phyloP scores from a whole-genome alignment of 1,140 invertebrate genomes.

The Orchestia grillus region DNA sequence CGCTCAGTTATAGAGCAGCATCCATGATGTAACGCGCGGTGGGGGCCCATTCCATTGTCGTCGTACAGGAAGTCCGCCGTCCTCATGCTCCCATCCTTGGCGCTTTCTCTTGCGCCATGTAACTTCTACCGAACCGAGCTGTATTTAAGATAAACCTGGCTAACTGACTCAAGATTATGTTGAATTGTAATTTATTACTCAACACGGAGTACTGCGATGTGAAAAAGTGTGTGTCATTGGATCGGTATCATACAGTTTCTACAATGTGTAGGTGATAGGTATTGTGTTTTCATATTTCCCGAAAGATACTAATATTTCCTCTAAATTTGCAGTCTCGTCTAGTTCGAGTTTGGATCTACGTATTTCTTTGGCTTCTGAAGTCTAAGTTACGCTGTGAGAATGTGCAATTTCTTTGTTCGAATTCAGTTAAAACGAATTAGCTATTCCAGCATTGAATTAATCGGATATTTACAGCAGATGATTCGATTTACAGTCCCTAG shows the following conservation, averaged over 20 bases:
- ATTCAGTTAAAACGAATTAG: too few species aligned
- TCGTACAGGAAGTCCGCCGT: background rate
- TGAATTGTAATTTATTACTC: background rate
- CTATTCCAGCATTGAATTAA: too few species aligned
- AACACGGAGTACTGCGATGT: background rate
- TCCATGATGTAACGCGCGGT: background rate
- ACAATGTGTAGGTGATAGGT: background rate
- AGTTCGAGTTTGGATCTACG: too few species aligned
- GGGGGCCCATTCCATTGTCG: background rate
- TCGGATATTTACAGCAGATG: too few species aligned
- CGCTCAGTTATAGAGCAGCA: background rate
- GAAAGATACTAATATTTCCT: background rate
- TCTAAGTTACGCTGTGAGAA: too few species aligned
- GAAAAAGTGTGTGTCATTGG: background rate
- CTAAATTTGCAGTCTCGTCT: too few species aligned
- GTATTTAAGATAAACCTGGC: background rate
- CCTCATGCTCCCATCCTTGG: background rate
- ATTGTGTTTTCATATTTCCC: background rate
- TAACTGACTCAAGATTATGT: background rate
- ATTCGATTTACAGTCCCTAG: too few species aligned
- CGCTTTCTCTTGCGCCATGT: background rate
- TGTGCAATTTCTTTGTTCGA: too few species aligned
- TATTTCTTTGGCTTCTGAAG: too few species aligned
- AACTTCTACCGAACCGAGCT: background rate
- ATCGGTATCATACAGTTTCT: background rate